These are phyloP conservation scores for Ictalurus punctatus DNA, from an alignment of 2,113 vertebrate genomes.

Conservation along the genomic window DNA sequence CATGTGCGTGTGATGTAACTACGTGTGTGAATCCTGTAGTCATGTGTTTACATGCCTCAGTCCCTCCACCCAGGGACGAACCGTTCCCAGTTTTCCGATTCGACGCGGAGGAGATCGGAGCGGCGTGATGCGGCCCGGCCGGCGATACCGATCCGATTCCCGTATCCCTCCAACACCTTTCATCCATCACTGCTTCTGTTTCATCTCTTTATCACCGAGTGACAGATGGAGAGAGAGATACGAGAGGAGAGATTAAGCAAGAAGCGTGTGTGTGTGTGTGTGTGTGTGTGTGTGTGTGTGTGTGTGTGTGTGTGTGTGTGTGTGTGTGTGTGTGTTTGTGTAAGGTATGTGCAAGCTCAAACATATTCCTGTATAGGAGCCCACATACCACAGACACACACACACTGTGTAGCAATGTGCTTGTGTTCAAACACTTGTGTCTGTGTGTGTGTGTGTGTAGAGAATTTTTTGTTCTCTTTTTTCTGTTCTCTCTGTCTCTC, in stretches of 20 bases:
- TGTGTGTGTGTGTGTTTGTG: slow-evolving; percentile 23
- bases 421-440: slow-evolving; percentile 20
- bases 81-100: not conserved
- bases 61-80: not conserved
- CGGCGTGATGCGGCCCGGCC: not conserved
- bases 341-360: slow-evolving; percentile 3
- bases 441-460: slow-evolving; percentile 34
- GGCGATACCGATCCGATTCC: not conserved
- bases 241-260: not conserved
- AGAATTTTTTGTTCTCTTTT: too few relatives aligned
- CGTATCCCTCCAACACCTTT: not conserved
- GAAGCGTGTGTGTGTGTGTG: not conserved
- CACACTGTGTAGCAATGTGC: not conserved
- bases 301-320: not conserved
- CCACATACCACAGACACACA: not conserved
- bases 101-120: not conserved
- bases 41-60: slow-evolving; percentile 47
- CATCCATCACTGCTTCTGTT: not conserved
- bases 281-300: not conserved
- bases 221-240: not conserved
- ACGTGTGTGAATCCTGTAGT: not conserved
- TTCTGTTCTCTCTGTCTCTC: not conserved
- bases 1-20: not conserved
- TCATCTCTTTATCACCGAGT: not conserved
- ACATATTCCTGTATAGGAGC: not conserved